These are phyloP conservation scores for Lasioglossum vierecki DNA, from an alignment of 2,888 invertebrate genomes.

Conservation along the genomic window DNA sequence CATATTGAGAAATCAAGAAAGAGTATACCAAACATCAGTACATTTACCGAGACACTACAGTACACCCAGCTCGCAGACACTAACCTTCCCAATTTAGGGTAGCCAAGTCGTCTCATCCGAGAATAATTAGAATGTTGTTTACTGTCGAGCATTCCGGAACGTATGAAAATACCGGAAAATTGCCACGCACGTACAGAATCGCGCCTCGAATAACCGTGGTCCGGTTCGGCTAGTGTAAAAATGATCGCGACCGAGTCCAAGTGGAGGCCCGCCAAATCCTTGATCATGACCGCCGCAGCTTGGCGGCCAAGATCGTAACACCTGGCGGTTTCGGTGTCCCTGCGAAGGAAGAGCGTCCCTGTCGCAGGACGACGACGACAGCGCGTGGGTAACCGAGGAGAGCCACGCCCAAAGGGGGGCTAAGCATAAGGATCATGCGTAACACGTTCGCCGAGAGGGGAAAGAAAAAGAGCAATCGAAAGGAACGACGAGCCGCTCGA, in stretches of 20 bases:
- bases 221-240: too few relatives aligned
- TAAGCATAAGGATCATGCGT: neutral
- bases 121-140: slow-evolving; percentile 42
- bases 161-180: slow-evolving; percentile 9
- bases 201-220: neutral
- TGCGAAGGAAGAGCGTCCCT: neutral
- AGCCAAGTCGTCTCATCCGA: neutral
- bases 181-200: neutral
- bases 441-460: neutral
- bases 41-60: neutral
- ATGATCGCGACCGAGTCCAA: neutral
- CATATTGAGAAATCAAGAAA: too few relatives aligned
- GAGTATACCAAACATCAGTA: too few relatives aligned
- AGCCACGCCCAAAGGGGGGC: slow-evolving; percentile 43
- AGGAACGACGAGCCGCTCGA: slow-evolving; percentile 50
- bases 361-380: neutral
- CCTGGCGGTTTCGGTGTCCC: neutral
- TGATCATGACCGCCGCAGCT: slow-evolving; percentile 3
- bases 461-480: slow-evolving; percentile 41
- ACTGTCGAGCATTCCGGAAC: slow-evolving; percentile 5
- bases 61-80: neutral
- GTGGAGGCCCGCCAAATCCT: slow-evolving; percentile 17
- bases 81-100: neutral
- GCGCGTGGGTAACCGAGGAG: neutral
- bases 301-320: neutral